Conservation (phyloP, 2,113 vertebrate species). For the Paratilapia polleni region DNA sequence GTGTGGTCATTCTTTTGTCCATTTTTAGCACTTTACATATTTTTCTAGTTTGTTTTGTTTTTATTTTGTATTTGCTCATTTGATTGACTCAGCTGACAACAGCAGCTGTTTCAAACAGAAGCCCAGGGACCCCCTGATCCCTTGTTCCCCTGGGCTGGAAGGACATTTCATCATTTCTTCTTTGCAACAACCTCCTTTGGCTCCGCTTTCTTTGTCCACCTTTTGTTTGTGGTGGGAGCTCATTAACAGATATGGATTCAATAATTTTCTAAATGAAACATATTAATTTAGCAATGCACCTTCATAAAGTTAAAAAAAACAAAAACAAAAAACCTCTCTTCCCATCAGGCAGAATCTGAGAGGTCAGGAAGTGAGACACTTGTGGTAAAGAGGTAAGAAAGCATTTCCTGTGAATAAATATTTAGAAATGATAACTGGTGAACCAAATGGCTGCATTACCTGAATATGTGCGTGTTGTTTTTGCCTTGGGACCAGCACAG, state of each 20-base stretch:
- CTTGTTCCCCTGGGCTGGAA: not conserved
- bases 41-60: no score
- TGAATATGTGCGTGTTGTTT: not conserved
- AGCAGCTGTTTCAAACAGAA: not conserved
- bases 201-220: fast-evolving
- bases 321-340: not conserved
- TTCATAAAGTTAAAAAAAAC: no score
- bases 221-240: no score
- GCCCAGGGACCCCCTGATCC: fast-evolving
- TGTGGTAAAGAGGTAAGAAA: slow-evolving; percentile 23
- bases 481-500: not conserved
- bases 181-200: not conserved
- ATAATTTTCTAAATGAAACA: no score
- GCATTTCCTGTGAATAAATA: not conserved
- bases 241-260: no score
- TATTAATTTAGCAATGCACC: no score
- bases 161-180: not conserved
- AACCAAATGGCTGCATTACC: not conserved
- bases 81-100: no score
- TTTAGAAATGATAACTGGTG: fast-evolving
- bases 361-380: not conserved
- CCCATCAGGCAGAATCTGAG: slow-evolving; percentile 26
- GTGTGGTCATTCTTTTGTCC: no score
- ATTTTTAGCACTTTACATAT: no score
- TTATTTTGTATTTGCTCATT: no score